Base-by-base conservation (phyloP, 2,797 vertebrate genomes). In the Lepus townsendii region DNA sequence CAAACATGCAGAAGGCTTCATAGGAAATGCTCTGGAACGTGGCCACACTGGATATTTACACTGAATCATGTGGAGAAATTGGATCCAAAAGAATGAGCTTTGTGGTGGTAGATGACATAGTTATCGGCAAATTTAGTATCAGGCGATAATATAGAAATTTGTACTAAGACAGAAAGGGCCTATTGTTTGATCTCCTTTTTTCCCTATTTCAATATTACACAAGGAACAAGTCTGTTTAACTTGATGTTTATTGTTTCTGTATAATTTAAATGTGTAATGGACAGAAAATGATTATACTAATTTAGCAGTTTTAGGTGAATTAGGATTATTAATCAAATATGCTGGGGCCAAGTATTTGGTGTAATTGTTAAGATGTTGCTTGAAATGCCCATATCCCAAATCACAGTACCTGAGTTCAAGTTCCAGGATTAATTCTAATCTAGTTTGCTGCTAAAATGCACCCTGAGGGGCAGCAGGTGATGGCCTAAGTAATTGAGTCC, bases 211-310 rank as follows among this genome's bases (percentile, higher is more conserved):
- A 90, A 35, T 1, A 63, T 47, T 75, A 69, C 26, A 3, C 19
- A 91, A 47, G 6, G 4, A 92, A 32, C 1, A 57, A n/a, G 54
- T n/a, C 16, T 75, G 16, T 76, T 95, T 93, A 78, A 65, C 79
- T 16, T 80, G 27, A 5, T 83, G 38, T 72, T 88, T 92, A 38
- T 76, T 38, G 84, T 83, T 93, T 95, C 42, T 62, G 5, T 83
- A 7, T 66, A 90, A 26, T 27, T 86, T 66, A 88, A 82, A 79
- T 57, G 62, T 78, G 11, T 20, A 52, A 92, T 42, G 27, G 16
- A 35, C 62, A 60, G n/a, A 93, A 88, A 93, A 54, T 73, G 26
- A 84, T 72, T 63, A 20, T 0, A 78, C 2, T 72, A n/a, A 35
- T 93, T 90, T 42, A 90, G 13, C 3, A 30, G 52, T 32, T 77